Evolutionary conservation across 2,113 vertebrate species (phyloP).

Genomic region (Lycaon pictus): DNA sequence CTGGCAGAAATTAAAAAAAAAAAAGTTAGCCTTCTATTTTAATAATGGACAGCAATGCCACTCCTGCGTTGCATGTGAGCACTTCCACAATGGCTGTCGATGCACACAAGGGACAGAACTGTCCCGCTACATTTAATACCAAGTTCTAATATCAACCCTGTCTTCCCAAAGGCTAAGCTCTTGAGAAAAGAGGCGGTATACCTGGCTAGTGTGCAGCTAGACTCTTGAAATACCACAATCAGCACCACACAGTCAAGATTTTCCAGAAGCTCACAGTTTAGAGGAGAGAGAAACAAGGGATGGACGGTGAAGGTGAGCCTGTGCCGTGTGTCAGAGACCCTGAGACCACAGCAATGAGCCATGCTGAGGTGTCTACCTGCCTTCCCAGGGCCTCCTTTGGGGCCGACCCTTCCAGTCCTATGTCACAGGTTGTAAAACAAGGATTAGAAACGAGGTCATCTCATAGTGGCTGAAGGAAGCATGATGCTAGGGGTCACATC

Average conservation of each 20-base stretch:
- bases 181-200: not conserved
- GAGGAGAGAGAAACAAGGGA: not conserved
- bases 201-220: not conserved
- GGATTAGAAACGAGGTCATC: not conserved
- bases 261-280: not conserved
- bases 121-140: not conserved
- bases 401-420: not conserved
- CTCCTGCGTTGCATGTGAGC: not conserved
- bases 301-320: not conserved
- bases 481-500: not conserved
- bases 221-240: not conserved
- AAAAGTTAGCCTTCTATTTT: not conserved
- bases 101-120: accelerated
- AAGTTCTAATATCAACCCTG: not conserved
- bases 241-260: not conserved
- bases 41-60: not conserved
- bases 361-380: accelerated
- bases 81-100: accelerated
- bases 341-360: not conserved
- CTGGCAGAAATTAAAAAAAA: not conserved
- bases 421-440: not conserved
- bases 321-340: not conserved
- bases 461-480: not conserved
- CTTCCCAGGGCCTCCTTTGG: not conserved
- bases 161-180: not conserved